Evolutionary conservation across 2,113 vertebrate genomes (phyloP).

Genomic region (Globicephala melas): DNA sequence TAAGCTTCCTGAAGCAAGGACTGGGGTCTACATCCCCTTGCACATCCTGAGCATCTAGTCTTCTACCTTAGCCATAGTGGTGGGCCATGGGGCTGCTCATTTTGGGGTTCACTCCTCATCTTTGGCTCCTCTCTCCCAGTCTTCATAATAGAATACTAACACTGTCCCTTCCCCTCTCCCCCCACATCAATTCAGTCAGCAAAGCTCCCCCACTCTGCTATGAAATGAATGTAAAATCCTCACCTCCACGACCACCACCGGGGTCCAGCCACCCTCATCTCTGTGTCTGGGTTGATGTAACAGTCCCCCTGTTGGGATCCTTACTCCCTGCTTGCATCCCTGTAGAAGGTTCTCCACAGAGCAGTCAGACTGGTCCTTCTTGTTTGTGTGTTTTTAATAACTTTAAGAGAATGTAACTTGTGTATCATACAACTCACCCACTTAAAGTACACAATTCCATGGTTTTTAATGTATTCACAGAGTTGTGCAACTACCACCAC

Average conservation of each 20-base stretch:
- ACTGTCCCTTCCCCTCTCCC: background rate
- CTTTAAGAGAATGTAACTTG: background rate
- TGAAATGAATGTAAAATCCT: background rate
- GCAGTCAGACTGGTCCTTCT: too few relatives aligned
- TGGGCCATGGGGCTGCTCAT: background rate
- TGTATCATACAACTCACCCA: too few relatives aligned
- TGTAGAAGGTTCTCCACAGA: background rate
- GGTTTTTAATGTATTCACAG: background rate
- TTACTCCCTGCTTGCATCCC: background rate
- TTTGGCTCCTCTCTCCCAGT: too few relatives aligned
- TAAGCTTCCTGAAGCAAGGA: background rate
- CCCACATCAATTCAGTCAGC: too few relatives aligned
- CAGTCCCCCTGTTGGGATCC: background rate
- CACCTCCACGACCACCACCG: too few relatives aligned
- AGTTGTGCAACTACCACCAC: background rate
- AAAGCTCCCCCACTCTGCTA: background rate
- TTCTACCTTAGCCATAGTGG: accelerated
- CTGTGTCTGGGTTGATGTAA: accelerated
- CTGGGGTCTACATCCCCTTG: background rate
- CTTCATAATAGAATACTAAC: background rate
- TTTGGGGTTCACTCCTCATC: accelerated
- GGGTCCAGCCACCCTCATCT: background rate
- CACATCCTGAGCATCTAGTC: accelerated
- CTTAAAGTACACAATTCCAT: background rate
- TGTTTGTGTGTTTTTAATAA: background rate